Base-by-base conservation (phyloP, 2,888 invertebrate species). In the Morpho helenor region DNA sequence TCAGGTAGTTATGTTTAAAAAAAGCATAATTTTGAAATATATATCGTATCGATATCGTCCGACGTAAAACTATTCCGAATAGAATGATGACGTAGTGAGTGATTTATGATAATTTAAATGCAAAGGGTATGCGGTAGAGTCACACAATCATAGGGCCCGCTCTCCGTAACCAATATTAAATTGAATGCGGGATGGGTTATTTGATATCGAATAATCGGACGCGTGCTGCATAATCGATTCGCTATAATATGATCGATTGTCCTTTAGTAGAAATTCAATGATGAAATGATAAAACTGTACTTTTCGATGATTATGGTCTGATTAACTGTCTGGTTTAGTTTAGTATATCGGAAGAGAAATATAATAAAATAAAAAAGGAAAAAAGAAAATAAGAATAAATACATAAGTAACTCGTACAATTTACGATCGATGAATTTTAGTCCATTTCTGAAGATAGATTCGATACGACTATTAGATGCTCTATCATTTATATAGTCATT, bases 31-130 rank as follows among this genome's bases (percentile, higher is more conserved):
- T 31, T 8, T 43, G 16, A 1, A 16, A 16, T 16, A n/a, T 16
- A 43, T 43, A 7, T 31, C 44, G 43, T 51, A 22, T 53, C 22
- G 47, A 23, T 9, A 40, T 31, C 10, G 44, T 40, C 39, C 16
- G 5, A 7, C n/a, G 10, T 16, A 23, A 16, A 16, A 46, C 22
- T 48, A 45, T 45, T 47, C 6, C 40, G 42, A 60, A 41, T 57
- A 40, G 9, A 44, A 53, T n/a, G 39, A 47, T 43, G 50, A 43
- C 40, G 43, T 57, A 47, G 22, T 50, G 46, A 57, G 73, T 81
- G 79, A 85, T 83, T 84, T 77, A 84, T 80, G 74, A 73, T 75
- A 67, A 82, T 83, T 77, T 79, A 78, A 81, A 79, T 74, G 74
- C 74, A 75, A 76, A 73, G 75, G 71, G 72, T 72, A 71, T 69